These are phyloP conservation scores for Allobates femoralis DNA, from an alignment of 2,797 vertebrate species.

Conservation along the genomic window DNA sequence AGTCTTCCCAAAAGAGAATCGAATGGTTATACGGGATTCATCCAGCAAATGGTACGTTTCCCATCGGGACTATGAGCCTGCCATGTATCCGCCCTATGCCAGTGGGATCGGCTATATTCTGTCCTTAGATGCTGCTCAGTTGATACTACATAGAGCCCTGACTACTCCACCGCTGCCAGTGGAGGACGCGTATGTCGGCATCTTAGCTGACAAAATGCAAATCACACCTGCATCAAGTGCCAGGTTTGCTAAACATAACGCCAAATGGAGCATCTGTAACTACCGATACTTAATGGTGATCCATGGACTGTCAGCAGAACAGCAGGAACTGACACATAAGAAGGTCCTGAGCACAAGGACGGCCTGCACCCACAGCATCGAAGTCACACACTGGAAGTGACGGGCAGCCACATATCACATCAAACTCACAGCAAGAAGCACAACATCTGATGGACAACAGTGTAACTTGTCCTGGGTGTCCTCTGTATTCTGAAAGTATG, in stretches of 20 bases:
- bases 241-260: conserved; percentile 66
- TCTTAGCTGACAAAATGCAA: conserved; percentile 28
- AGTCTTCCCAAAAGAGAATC: conserved; percentile 54
- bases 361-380: conserved; percentile 63
- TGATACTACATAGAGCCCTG: not conserved
- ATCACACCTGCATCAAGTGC: conserved; percentile 40
- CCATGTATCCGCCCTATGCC: accelerated
- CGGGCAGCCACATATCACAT: not conserved
- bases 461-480: too few species aligned
- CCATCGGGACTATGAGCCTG: not conserved
- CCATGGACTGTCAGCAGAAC: conserved; percentile 65
- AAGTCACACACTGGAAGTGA: conserved; percentile 54
- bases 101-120: conserved; percentile 42
- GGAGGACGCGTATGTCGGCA: conserved; percentile 59
- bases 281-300: conserved; percentile 72
- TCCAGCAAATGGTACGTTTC: conserved; percentile 56
- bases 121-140: not conserved
- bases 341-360: conserved; percentile 69
- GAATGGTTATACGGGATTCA: conserved; percentile 31
- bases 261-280: conserved; percentile 48
- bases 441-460: too few species aligned
- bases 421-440: not conserved
- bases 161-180: accelerated
- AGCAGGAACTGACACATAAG: conserved; percentile 66
- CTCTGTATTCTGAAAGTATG: too few species aligned